phyloP scores from a whole-genome alignment of 2,888 invertebrate species.

The Calephelis perditalis region DNA sequence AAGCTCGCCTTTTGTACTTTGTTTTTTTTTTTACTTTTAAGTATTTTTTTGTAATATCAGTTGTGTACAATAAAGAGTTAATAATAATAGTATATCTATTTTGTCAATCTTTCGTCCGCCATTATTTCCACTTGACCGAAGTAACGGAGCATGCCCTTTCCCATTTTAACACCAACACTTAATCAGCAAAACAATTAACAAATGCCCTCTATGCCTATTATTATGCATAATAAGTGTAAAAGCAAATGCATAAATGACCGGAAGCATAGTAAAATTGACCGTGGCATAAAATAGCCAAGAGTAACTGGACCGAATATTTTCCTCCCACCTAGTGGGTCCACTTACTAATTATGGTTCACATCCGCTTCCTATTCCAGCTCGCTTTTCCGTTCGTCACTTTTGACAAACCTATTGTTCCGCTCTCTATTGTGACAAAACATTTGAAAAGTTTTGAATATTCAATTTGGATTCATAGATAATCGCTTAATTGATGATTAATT shows the following conservation, averaged over 20 bases:
- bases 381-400: slow-evolving; percentile 37
- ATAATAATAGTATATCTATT: no score
- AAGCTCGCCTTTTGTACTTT: no score
- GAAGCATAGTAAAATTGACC: slow-evolving; percentile 20
- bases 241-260: slow-evolving; percentile 4
- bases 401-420: slow-evolving; percentile 22
- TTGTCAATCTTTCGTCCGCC: no score
- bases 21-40: no score
- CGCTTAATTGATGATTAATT: not conserved
- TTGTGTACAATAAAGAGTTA: no score
- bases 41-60: no score
- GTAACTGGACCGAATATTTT: slow-evolving; percentile 18
- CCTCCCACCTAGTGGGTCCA: slow-evolving; percentile 17
- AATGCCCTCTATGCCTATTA: no score
- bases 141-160: no score
- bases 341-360: slow-evolving; percentile 50
- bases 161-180: no score
- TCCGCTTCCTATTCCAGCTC: slow-evolving; percentile 42
- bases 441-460: not conserved
- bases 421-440: not conserved
- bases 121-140: no score
- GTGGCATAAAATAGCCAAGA: slow-evolving; percentile 3
- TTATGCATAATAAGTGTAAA: no score
- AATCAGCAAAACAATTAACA: no score
- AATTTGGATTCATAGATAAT: slow-evolving; percentile 1